A percentile compares a stretch with the other conserved stretches of the same genome.
These are phyloP conservation scores for Sapayoa aenigma DNA, from an alignment of 2,113 vertebrate species.

Conservation along the genomic window DNA sequence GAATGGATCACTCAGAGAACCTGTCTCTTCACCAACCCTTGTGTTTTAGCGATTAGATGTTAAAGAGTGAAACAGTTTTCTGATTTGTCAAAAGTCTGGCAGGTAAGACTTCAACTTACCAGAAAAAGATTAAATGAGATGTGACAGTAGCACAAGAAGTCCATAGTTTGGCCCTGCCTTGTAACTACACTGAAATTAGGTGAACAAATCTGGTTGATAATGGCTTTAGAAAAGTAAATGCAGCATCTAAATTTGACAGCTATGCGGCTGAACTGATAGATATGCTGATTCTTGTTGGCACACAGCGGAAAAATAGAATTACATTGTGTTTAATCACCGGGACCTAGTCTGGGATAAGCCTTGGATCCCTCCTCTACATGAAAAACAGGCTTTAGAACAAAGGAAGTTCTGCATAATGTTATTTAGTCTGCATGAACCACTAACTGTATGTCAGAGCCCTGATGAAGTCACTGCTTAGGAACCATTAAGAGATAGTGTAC, in stretches of 20 bases:
- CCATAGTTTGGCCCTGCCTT: not conserved
- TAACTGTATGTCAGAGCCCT: conserved; percentile 33
- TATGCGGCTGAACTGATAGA: conserved; percentile 23
- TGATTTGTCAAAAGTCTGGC: not conserved
- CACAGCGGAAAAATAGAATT: conserved; percentile 37
- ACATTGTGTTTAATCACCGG: conserved; percentile 42
- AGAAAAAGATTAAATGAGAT: not conserved
- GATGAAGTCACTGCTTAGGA: conserved; percentile 49
- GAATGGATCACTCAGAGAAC: not conserved
- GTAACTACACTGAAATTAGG: conserved; percentile 21
- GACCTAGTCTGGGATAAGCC: conserved; percentile 14
- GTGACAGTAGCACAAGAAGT: conserved; percentile 2
- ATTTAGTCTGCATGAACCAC: conserved; percentile 41
- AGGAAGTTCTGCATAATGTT: conserved; percentile 63
- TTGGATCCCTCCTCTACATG: not conserved
- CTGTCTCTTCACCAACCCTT: not conserved
- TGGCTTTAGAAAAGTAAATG: conserved; percentile 30
- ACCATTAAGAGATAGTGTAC: not conserved
- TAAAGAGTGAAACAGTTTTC: not conserved
- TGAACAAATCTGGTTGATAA: conserved; percentile 28
- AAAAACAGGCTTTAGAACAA: conserved; percentile 43
- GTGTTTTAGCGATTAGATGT: not conserved
- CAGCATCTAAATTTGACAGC: conserved; percentile 40
- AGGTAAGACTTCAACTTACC: not conserved
- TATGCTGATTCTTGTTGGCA: conserved; percentile 47